Conservation (phyloP, 2,797 vertebrate genomes). For the Typhlichthys eigenmanni region DNA sequence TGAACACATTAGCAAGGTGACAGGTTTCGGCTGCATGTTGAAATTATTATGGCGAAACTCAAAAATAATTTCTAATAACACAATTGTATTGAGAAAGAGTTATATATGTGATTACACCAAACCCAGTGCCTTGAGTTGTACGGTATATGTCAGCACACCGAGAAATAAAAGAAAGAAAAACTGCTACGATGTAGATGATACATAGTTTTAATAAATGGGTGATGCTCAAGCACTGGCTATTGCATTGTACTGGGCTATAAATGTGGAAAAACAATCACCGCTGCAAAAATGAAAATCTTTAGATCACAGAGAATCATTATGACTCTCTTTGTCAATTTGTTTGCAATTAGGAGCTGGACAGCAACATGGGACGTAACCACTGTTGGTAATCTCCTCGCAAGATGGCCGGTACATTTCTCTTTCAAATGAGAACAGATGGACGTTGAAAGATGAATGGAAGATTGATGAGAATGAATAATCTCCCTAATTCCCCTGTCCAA, state of each 20-base stretch:
- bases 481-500: not conserved
- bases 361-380: not conserved
- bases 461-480: conserved; percentile 14
- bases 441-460: conserved; percentile 9
- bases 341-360: not conserved
- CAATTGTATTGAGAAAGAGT: conserved; percentile 28
- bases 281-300: not conserved
- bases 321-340: not conserved
- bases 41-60: conserved; percentile 39
- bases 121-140: conserved; percentile 9
- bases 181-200: conserved; percentile 11
- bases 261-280: not conserved
- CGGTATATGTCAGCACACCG: conserved; percentile 21
- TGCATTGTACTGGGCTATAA: not conserved
- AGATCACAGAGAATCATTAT: not conserved
- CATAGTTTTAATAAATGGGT: conserved; percentile 12
- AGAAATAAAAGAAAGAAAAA: conserved; percentile 18
- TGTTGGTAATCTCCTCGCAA: conserved; percentile 7
- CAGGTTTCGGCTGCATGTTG: conserved; percentile 27
- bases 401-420: conserved; percentile 14
- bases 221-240: not conserved
- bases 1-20: conserved; percentile 26
- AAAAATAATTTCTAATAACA: conserved; percentile 30
- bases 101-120: conserved; percentile 37
- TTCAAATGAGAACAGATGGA: conserved; percentile 40